phyloP scores from a whole-genome alignment of 2,113 vertebrate genomes.

The Zapornia atra region DNA sequence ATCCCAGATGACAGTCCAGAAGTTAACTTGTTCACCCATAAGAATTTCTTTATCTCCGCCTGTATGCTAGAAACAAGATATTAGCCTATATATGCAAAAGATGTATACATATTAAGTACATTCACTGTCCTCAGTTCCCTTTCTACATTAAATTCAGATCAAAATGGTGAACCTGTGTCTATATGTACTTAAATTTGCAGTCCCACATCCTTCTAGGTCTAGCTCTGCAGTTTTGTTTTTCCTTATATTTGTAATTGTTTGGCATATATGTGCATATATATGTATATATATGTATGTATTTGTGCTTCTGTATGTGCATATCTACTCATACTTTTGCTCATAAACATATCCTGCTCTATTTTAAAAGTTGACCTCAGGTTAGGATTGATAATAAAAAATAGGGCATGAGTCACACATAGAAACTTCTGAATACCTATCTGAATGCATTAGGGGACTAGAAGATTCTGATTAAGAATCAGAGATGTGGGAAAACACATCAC shows the following conservation, averaged over 20 bases:
- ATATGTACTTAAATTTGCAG: not conserved
- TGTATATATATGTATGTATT: no score
- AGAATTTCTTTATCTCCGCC: not conserved
- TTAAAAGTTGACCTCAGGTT: not conserved
- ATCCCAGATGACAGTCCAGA: not conserved
- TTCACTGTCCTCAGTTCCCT: not conserved
- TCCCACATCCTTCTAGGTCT: not conserved
- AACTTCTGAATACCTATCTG: not conserved
- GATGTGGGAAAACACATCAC: no score
- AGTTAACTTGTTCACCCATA: not conserved
- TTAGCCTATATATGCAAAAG: not conserved
- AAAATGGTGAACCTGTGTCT: not conserved
- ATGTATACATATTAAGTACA: accelerated
- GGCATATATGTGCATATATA: not conserved
- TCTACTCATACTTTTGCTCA: not conserved
- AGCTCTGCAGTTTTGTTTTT: not conserved
- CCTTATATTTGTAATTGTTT: not conserved
- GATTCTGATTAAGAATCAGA: not conserved
- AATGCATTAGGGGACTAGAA: not conserved
- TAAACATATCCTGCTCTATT: not conserved
- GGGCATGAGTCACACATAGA: accelerated
- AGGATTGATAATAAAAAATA: not conserved
- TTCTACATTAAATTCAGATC: not conserved
- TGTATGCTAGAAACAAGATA: not conserved
- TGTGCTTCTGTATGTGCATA: not conserved